Base-by-base conservation (phyloP, 2,888 invertebrate genomes). In the Lithophane ornitopus region DNA sequence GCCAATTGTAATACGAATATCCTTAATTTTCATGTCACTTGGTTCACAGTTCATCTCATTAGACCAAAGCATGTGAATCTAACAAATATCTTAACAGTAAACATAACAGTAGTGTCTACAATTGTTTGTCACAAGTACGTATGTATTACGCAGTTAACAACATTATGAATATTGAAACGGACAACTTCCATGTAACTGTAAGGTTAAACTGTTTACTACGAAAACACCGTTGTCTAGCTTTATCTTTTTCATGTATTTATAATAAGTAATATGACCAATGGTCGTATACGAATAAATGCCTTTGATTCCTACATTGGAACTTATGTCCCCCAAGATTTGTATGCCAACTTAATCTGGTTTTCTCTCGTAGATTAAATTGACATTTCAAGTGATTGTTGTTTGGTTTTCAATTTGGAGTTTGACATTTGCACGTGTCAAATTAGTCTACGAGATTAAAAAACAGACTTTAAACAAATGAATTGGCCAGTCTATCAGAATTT, bases 111-210 rank as follows among this genome's bases (percentile, higher is more conserved):
- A 58, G 11, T 70, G 7, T 58, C 62, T 56, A 61, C 39, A 67
- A 70, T 71, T 62, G 63, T 70, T 67, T 81, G 70, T 81, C 72
- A 65, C 72, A 77, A 46, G 59, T 74, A 71, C 59, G 73, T 78
- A 79, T 84, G 73, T 78, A 79, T 84, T 80, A 85, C 80, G 78
- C 61, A 81, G 73, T 87, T 86, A 88, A 85, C 85, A 86, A 52
- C 66, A 72, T 78, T 81, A 82, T 85, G 87, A 84, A 86, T 84
- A 88, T 87, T 85, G 81, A 85, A 84, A 87, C 77, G 70, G 67
- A 78, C 76, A 77, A 80, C 86, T 89, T 89, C 89, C 88, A 87
- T 85, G 78, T 89, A 83, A 85, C 77, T 82, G 82, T 87, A 84
- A 84, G 81, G 81, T 75, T 65, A 74, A 44, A 74, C 22, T 70